phyloP scores from a whole-genome alignment of 2,113 vertebrate species.

The Acanthochromis polyacanthus region DNA sequence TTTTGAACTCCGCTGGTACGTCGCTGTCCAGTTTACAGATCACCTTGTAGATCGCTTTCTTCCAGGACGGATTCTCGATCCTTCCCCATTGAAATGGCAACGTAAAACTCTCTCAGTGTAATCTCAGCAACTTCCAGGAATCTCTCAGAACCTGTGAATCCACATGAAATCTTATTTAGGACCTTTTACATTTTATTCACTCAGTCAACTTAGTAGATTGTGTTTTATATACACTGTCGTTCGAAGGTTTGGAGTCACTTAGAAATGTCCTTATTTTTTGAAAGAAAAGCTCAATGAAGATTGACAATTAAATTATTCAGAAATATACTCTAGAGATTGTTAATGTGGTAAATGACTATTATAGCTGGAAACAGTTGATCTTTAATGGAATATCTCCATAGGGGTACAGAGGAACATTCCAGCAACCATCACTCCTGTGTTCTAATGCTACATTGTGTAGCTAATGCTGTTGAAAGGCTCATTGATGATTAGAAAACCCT shows the following conservation, averaged over 20 bases:
- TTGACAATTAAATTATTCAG: too few species aligned
- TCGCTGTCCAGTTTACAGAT: slow-evolving; percentile 95
- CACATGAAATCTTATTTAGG: slow-evolving; percentile 8
- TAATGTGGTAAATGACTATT: too few species aligned
- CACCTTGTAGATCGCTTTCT: slow-evolving; percentile 96
- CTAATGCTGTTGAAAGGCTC: not conserved
- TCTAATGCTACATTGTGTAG: not conserved
- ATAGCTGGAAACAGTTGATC: too few species aligned
- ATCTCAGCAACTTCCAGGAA: slow-evolving; percentile 92
- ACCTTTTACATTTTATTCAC: not conserved
- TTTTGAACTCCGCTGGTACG: slow-evolving; percentile 88
- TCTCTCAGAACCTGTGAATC: slow-evolving; percentile 86
- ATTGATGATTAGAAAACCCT: too few species aligned
- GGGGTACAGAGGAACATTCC: too few species aligned
- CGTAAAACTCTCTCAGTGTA: slow-evolving; percentile 92
- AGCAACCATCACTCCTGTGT: too few species aligned
- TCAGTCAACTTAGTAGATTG: not conserved
- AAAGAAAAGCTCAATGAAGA: too few species aligned
- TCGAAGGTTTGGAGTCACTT: too few species aligned
- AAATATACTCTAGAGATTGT: too few species aligned
- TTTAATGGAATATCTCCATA: too few species aligned
- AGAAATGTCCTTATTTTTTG: too few species aligned
- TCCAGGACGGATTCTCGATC: slow-evolving; percentile 94
- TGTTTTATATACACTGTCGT: too few species aligned
- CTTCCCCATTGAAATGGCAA: slow-evolving; percentile 87